Base-by-base conservation (phyloP, 2,797 vertebrate species). In the Podarcis siculus region DNA sequence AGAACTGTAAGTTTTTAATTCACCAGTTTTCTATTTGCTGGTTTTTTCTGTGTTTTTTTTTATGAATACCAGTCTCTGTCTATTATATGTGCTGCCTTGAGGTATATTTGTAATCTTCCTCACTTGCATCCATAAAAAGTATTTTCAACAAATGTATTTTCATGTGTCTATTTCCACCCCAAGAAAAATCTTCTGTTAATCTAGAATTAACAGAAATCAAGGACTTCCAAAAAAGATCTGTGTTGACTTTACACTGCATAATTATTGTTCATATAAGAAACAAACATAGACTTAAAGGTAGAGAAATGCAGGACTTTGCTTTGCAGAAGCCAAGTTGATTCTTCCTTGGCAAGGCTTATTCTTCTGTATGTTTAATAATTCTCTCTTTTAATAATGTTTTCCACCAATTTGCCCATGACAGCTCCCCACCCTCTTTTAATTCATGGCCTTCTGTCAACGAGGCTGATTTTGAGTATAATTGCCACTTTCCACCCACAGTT, bases 1-100 rank as follows among this genome's bases (percentile, higher is more conserved):
- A 96, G 98, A 99, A 97, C 95, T 99, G 99, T 99, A 95, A 99
- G 98, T 98, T 88, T 89, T 66, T 27, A 79, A 73, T 25, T 85
- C 89, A 87, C 83, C 58, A 69, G 10, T 77, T 94, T 94, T 90
- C n/a, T 92, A 5, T 72, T 67, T 82, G 58, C 1, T 83, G 0
- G 27, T 72, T 72, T 2, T 71, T 75, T 10, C 25, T 35, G 58
- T 12, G 45, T 2, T 37, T 85, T 25, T 83, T 45, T 85, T 69
- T 30, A 73, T 66, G 0, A 69, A 67, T 77, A 64, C 6, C 35
- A 75, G 32, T 78, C 75, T 42, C 27, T 5, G 8, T 49, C 35
- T 61, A 15, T 6, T 66, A 37, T 30, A 84, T 49, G 9, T 25
- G 15, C 17, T 89, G 55, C 49, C 32, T 49, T 42, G 13, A 73